phyloP scores from a whole-genome alignment of 1,140 invertebrate species.

The Laupala kohalensis region DNA sequence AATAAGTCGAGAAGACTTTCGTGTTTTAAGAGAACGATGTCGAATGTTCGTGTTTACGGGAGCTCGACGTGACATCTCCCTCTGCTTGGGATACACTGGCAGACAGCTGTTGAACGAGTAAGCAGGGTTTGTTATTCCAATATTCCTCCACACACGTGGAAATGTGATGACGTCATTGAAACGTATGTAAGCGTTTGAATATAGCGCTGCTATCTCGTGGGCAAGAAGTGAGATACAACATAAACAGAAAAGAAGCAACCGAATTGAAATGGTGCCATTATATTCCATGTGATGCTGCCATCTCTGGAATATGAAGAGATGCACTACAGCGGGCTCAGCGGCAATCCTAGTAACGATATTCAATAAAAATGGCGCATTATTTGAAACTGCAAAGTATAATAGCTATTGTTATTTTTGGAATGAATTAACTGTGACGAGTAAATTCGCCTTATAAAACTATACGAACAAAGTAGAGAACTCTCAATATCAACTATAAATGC shows the following conservation, averaged over 20 bases:
- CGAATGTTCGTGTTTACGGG: no score
- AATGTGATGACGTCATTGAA: neutral
- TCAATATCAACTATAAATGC: no score
- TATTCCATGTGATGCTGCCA: neutral
- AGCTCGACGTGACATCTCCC: no score
- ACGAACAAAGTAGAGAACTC: no score
- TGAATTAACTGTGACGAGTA: no score
- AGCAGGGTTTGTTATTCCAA: neutral
- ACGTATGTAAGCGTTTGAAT: neutral
- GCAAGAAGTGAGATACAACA: neutral
- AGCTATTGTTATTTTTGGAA: no score
- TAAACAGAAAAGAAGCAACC: neutral
- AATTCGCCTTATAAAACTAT: no score
- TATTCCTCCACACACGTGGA: neutral
- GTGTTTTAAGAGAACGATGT: no score
- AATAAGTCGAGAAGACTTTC: no score
- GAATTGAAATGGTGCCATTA: neutral
- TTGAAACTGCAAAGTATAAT: neutral
- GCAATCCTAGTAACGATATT: neutral
- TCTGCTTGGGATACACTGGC: no score
- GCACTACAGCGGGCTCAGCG: neutral
- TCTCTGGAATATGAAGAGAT: neutral
- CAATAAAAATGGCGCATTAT: neutral
- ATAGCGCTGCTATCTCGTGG: neutral
- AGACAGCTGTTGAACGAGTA: no score